These are phyloP conservation scores for Porites cylindrica DNA, from an alignment of 92 coral and sea anemone genomes.

Conservation along the genomic window DNA sequence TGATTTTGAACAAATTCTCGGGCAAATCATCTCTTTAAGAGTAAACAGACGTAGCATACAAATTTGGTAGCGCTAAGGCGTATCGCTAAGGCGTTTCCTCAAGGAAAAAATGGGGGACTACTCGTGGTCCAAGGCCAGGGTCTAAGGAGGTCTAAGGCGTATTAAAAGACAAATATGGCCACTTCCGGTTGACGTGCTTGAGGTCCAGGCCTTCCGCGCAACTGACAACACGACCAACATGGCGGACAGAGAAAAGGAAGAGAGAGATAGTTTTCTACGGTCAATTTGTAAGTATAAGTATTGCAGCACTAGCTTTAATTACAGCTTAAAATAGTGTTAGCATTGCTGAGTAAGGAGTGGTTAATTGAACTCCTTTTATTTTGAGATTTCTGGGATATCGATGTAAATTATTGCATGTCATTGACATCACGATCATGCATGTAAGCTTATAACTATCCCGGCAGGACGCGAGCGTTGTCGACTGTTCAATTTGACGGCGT, in stretches of 20 bases:
- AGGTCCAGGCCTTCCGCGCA: slow-evolving; percentile 30
- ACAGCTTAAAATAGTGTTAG: neutral
- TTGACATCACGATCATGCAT: neutral
- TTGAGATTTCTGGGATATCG: neutral
- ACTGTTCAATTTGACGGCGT: neutral
- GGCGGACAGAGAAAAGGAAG: slow-evolving; percentile 88
- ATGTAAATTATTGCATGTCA: neutral
- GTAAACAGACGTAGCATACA: no score
- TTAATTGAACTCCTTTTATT: neutral
- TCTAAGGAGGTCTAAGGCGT: no score
- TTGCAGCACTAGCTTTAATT: neutral
- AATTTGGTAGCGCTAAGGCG: no score
- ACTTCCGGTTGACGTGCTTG: neutral
- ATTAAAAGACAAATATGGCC: neutral
- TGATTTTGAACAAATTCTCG: no score
- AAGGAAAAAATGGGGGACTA: no score
- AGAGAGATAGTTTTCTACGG: slow-evolving; percentile 85
- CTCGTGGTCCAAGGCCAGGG: no score
- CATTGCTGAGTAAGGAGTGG: neutral
- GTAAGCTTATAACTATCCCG: no score
- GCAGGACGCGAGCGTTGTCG: no score
- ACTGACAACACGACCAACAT: slow-evolving; percentile 57
- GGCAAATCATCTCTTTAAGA: no score
- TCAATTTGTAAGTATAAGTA: slow-evolving; percentile 85
- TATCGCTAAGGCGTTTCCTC: no score